These are phyloP conservation scores for Parnassius smintheus DNA, from an alignment of 2,888 invertebrate species.

Conservation along the genomic window DNA sequence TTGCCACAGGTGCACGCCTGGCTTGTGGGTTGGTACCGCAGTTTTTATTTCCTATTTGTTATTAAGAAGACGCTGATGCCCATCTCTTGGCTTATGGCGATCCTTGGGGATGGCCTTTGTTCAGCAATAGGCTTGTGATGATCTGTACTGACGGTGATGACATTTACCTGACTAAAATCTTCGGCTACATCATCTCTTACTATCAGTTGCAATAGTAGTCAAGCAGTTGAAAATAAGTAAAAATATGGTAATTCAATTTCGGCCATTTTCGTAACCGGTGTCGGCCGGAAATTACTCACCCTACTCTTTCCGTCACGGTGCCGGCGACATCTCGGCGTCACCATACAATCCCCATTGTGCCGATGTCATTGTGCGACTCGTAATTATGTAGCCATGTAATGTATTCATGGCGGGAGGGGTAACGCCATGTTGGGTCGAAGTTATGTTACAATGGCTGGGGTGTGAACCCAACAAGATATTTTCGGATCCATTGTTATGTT, in stretches of 20 bases:
- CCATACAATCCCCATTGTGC: slow-evolving; percentile 30
- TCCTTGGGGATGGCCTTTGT: no score
- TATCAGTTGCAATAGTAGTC: no score
- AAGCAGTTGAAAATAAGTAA: no score
- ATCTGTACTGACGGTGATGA: no score
- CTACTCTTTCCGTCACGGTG: slow-evolving; percentile 15
- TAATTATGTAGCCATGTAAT: slow-evolving; percentile 41
- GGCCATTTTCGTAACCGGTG: slow-evolving; percentile 9
- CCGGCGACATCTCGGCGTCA: slow-evolving; percentile 25
- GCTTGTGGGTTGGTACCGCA: no score
- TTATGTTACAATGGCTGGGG: slow-evolving; percentile 23
- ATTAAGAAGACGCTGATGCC: no score
- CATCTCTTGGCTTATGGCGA: no score
- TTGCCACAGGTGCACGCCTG: no score
- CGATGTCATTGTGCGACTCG: slow-evolving; percentile 33
- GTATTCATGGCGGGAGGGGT: slow-evolving; percentile 33
- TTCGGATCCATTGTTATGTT: slow-evolving; percentile 11
- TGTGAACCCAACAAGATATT: slow-evolving; percentile 23
- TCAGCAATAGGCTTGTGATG: no score
- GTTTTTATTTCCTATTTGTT: no score
- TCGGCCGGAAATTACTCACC: slow-evolving; percentile 17
- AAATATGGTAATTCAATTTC: slow-evolving; percentile 3
- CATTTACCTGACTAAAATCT: no score
- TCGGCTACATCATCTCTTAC: no score
- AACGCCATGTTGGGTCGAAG: slow-evolving; percentile 29